Conservation (phyloP, 2,888 invertebrate species). For the Macaria notata region DNA sequence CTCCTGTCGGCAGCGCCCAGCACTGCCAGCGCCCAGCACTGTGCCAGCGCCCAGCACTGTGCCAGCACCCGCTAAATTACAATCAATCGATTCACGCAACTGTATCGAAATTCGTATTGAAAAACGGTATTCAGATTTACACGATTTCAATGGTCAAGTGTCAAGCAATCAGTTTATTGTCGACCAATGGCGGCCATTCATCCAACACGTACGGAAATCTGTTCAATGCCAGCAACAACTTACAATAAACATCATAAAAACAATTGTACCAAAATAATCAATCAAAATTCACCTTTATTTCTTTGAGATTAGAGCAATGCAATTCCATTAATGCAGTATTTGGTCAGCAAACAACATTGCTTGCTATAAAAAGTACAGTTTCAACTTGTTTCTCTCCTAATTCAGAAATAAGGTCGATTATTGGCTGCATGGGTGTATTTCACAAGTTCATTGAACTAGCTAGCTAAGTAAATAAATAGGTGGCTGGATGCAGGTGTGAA, state of each 20-base stretch:
- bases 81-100: slow-evolving; percentile 16
- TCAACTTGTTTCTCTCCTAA: slow-evolving; percentile 12
- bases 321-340: slow-evolving; percentile 9
- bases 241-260: slow-evolving; percentile 24
- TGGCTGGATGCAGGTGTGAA: slow-evolving; percentile 57
- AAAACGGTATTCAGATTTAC: slow-evolving; percentile 39
- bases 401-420: slow-evolving; percentile 19
- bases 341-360: slow-evolving; percentile 11
- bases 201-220: slow-evolving; percentile 57
- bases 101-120: slow-evolving; percentile 44
- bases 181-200: slow-evolving; percentile 48
- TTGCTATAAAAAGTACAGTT: slow-evolving; percentile 1
- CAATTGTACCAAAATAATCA: slow-evolving; percentile 3
- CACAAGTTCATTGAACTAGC: slow-evolving; percentile 63
- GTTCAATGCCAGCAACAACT: slow-evolving; percentile 34
- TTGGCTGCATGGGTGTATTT: slow-evolving; percentile 15
- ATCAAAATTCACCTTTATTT: slow-evolving; percentile 24
- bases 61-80: slow-evolving; percentile 1
- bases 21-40: no score
- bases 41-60: no score
- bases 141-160: slow-evolving; percentile 40
- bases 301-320: slow-evolving; percentile 14
- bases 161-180: slow-evolving; percentile 55
- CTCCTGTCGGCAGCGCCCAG: no score
- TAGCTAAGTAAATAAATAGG: slow-evolving; percentile 69